Evolutionary conservation across 2,888 invertebrate species (phyloP), one percentile per base, ranked within the genome.

Genomic region (Lithophane semibrunnea): DNA sequence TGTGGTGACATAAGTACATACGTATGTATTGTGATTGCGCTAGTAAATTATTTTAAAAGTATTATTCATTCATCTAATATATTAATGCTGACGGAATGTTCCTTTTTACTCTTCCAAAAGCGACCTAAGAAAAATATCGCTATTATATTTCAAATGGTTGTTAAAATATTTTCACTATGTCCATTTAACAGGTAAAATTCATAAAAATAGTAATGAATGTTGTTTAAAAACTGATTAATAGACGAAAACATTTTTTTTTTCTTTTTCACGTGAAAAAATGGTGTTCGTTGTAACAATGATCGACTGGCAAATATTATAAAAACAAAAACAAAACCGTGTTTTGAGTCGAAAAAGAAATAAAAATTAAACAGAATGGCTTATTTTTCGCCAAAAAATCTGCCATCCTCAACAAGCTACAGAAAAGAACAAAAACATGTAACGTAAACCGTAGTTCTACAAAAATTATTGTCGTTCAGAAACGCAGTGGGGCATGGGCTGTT

Each of bases 401-500:
- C 21, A 16, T 5, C 29, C 52, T 0, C 21, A 21, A 64, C 5
- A 12, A 24, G 8, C 37, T 2, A 73, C 13, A 10, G 9, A 24
- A 54, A 44, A 18, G 1, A 9, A 18, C 10, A 18, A 21, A 77
- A 58, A 21, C 9, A 77, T 9, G 24, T 16, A 5, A 13, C 12
- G 42, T 18, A 49, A 44, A 44, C 18, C 10, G 3, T n/a, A 16
- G 18, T 63, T 47, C 9, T 49, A 66, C 52, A 72, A 67, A 83
- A 73, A 65, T 58, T 0, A 58, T 64, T 44, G 47, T 66, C n/a
- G 42, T 60, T 73, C 60, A 58, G 42, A 73, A 68, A 73, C 47
- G 67, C 71, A 75, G 21, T 82, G 71, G 61, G 83, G 83, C 85
- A 88, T 81, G 82, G 78, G 63, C 70, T 77, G 83, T 79, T 83